Conservation (phyloP, 2,113 vertebrate species). For the Thunnus maccoyii region DNA sequence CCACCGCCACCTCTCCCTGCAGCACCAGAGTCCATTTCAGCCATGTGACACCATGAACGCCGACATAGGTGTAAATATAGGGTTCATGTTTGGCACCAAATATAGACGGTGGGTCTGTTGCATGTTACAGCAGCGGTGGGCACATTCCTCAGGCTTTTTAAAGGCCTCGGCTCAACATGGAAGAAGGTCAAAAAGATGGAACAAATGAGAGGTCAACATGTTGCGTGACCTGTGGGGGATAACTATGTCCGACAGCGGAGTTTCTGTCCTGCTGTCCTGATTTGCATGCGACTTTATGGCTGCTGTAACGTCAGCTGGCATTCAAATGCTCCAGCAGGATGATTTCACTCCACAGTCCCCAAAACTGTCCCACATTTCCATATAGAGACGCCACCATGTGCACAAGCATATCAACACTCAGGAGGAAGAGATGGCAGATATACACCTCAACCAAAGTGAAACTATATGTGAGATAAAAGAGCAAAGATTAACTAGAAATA, state of each 20-base stretch:
- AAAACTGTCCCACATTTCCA: not conserved
- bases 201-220: not conserved
- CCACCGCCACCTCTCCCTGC: conserved; percentile 12
- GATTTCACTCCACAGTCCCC: not conserved
- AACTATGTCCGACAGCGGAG: not conserved
- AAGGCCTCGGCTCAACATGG: not conserved
- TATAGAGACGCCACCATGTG: not conserved
- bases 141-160: conserved; percentile 52
- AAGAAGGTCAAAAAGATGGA: conserved; percentile 12
- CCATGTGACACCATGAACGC: conserved; percentile 34
- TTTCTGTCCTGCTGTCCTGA: not conserved
- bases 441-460: not conserved
- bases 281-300: conserved; percentile 19
- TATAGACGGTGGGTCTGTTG: conserved; percentile 33
- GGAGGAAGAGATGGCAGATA: not conserved
- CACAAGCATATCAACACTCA: not conserved
- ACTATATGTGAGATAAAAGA: not conserved
- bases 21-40: conserved; percentile 13
- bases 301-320: conserved; percentile 3
- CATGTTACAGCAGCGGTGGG: conserved; percentile 31
- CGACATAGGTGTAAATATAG: conserved; percentile 55
- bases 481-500: not conserved
- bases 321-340: conserved; percentile 4
- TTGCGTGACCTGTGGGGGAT: not conserved
- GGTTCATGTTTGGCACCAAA: conserved; percentile 40